These are phyloP conservation scores for Passer domesticus DNA, from an alignment of 2,113 vertebrate species.

Conservation along the genomic window DNA sequence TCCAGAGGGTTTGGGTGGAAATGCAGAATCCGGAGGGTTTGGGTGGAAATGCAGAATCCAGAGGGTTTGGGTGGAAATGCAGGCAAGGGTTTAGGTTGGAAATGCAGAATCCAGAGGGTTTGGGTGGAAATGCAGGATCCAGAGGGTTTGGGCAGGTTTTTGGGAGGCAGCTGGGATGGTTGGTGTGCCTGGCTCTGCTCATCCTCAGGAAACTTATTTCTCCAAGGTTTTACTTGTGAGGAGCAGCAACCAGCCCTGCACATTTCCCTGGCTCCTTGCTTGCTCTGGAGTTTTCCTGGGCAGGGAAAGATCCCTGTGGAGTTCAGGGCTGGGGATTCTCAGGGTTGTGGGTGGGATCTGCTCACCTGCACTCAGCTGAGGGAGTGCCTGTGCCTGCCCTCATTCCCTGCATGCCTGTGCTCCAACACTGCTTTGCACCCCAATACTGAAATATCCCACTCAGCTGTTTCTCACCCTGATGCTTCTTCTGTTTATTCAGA, in stretches of 20 bases:
- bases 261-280: not conserved
- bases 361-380: not conserved
- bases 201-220: fast-evolving
- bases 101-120: not conserved
- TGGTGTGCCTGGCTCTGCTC: not conserved
- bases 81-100: too few species aligned
- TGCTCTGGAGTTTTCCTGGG: not conserved
- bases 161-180: not conserved
- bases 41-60: not conserved
- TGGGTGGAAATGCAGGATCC: not conserved
- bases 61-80: not conserved
- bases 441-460: fast-evolving
- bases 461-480: not conserved
- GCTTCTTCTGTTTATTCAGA: not conserved
- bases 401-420: not conserved
- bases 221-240: not conserved
- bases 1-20: too few species aligned
- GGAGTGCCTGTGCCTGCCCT: fast-evolving
- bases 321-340: not conserved
- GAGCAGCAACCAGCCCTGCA: not conserved
- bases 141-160: not conserved
- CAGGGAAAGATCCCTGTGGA: not conserved
- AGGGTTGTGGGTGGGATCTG: not conserved
- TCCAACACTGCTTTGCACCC: not conserved
- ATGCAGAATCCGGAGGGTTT: too few species aligned